Evolutionary conservation across 2,888 invertebrate species (phyloP), one percentile per base, ranked within the genome.

Genomic region (Eristalis tenax): DNA sequence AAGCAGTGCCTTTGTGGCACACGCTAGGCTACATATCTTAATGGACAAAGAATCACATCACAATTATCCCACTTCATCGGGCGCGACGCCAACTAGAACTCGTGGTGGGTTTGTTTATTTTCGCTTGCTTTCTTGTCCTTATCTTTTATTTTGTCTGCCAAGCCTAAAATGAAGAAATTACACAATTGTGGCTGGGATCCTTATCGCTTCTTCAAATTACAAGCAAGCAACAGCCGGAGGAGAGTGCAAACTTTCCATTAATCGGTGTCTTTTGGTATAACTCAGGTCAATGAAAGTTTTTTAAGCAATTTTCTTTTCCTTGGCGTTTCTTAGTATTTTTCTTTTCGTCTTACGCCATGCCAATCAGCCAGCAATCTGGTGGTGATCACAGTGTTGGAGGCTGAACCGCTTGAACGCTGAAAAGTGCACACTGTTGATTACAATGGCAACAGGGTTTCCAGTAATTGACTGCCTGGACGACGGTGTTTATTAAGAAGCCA

Each of bases 21-120:
- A 74, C 69, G 70, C 59, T 64, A 69, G 75, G 74, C 65, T 65
- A 59, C 57, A 78, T 61, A 74, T 65, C 59, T 75, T 70, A 65
- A 75, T 79, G 43, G 59, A 69, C 68, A 56, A 77, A 61, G 50
- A 66, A 43, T 28, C 66, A 43, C 38, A 70, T 83, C 56, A 61
- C 26, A 38, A 69, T 71, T 78, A 61, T 32, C 57, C 32, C 65
- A 59, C 11, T 43, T 15, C 18, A 38, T 79, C 61, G 66, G 70
- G 50, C 73, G 57, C 50, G 66, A 40, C 73, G 61, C 68, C 80
- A 78, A 78, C 74, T 74, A 63, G 68, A 73, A 61, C 50, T 66
- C 50, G 50, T 59, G 59, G 6, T 69, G 15, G 43, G 18, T 26
- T 71, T 57, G 23, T 57, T 57, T 23, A 57, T 57, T 59, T 35